phyloP scores from a whole-genome alignment of 2,888 invertebrate species.

The Perizoma flavofasciatum region DNA sequence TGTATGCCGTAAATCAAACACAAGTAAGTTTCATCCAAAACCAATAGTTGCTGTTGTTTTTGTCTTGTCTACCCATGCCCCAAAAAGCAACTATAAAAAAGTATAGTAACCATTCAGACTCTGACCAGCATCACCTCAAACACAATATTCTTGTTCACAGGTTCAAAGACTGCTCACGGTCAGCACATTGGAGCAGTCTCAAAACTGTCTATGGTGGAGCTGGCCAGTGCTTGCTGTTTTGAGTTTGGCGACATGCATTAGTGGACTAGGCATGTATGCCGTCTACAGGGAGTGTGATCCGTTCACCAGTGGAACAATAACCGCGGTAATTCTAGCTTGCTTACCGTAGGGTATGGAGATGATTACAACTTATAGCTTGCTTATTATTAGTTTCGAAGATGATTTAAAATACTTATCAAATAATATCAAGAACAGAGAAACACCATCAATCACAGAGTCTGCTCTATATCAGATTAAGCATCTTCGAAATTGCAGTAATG shows the following conservation, averaged over 20 bases:
- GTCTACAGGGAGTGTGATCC: slow-evolving; percentile 94
- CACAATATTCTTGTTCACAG: slow-evolving; percentile 42
- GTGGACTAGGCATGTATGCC: slow-evolving; percentile 93
- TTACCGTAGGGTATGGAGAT: not conserved
- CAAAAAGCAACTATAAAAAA: not conserved
- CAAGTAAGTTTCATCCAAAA: slow-evolving; percentile 63
- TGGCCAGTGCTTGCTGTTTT: slow-evolving; percentile 90
- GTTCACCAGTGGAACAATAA: slow-evolving; percentile 83
- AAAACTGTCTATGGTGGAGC: slow-evolving; percentile 90
- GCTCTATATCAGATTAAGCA: no score
- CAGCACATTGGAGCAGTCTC: slow-evolving; percentile 87
- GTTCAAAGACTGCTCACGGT: slow-evolving; percentile 89
- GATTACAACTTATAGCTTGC: no score
- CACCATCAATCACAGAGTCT: no score
- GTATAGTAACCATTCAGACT: no score
- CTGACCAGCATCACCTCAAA: no score
- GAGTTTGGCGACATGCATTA: slow-evolving; percentile 89
- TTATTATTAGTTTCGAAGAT: no score
- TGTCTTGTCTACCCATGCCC: no score
- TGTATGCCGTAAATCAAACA: slow-evolving; percentile 95
- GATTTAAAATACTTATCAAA: no score
- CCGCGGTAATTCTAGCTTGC: slow-evolving; percentile 57
- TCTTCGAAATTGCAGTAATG: no score
- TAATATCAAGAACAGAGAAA: no score
- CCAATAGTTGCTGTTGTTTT: not conserved